phyloP scores from a whole-genome alignment of 2,113 vertebrate genomes.

The Gavialis gangeticus region DNA sequence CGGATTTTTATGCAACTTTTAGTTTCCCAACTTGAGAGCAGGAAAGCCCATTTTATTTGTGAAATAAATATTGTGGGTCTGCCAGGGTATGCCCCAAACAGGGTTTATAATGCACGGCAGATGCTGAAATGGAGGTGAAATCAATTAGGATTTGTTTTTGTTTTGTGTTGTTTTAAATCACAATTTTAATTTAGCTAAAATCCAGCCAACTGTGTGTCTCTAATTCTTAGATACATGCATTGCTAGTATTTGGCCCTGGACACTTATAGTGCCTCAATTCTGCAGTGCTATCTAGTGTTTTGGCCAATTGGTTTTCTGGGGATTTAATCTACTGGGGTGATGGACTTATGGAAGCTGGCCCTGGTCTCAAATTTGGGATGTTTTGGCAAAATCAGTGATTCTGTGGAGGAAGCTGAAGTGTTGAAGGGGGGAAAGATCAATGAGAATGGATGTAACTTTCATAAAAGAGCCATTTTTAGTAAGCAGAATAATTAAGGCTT shows the following conservation, averaged over 20 bases:
- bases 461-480: background rate
- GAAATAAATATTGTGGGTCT: background rate
- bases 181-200: too few species aligned
- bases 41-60: constrained; percentile 24
- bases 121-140: background rate
- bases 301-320: accelerated
- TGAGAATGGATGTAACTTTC: background rate
- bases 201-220: accelerated
- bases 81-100: background rate
- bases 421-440: too few species aligned
- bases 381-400: background rate
- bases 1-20: background rate
- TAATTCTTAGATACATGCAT: accelerated
- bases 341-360: background rate
- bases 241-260: background rate
- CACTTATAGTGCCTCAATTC: background rate
- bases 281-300: accelerated
- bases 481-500: background rate
- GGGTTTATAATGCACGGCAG: background rate
- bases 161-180: background rate
- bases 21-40: constrained; percentile 31
- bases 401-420: too few species aligned
- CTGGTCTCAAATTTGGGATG: background rate
- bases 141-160: background rate
- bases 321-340: background rate